Evolutionary conservation across 2,888 invertebrate species (phyloP), one percentile per base, ranked within the genome.

Genomic region (Drosophila suboccidentalis): DNA sequence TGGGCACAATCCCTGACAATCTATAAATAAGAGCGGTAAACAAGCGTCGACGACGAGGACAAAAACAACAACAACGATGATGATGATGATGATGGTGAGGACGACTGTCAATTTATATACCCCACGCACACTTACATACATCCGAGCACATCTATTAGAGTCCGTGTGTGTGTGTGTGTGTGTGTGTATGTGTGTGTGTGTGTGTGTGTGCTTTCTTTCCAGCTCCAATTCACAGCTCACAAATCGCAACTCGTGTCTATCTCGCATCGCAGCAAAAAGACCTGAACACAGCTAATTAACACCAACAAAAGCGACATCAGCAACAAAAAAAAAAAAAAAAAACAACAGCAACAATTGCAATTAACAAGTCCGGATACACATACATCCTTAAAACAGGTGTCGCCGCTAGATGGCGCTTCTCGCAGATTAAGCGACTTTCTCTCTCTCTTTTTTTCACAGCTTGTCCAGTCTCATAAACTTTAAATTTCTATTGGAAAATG

Each of bases 21-120:
- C 87, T 87, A 83, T 84, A 83, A 83, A 87, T 83, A 83, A 79
- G 70, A 75, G 67, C 34, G n/a, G 71, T 68, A 78, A 80, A 78
- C 69, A 82, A 65, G 65, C 51, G 63, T 39, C 26, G 54, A 49
- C 67, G 29, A 44, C 29, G n/a, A 49, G 29, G 32, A 34, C 50
- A 50, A 11, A 41, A 34, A 26, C 34, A 3, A 1, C 26, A 29
- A 29, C 29, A 29, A 29, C 29, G 8, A 29, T 8, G 29, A 29
- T 11, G 34, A 36, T 13, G 51, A 53, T 54, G 53, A 55, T 22
- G 22, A 34, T 32, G 43, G 19, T 34, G 22, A 57, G 44, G 44
- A 57, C 34, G 15, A 55, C 34, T 55, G 55, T 55, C 55, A 55
- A 74, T 65, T 67, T 57, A 39, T 65, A 69, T 57, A 39, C 38